Percentiles rank a stretch among this genome's conserved stretches.
Conservation (phyloP, 2,888 invertebrate genomes). For the Cheilosia soror region DNA sequence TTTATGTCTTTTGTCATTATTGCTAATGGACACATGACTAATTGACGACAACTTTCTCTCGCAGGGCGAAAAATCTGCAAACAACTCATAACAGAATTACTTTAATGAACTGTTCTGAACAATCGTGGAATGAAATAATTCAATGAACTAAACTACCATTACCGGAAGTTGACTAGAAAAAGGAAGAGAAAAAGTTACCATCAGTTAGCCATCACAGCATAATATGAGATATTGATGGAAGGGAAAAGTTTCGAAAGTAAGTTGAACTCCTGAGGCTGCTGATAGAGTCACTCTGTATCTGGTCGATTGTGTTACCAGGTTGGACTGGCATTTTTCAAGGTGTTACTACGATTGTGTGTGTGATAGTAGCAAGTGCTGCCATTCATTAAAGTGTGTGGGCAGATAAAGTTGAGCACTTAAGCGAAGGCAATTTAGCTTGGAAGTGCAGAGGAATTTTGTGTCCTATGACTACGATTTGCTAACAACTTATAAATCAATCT, state of each 20-base stretch:
- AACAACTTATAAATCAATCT: no score
- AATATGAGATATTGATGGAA: not conserved
- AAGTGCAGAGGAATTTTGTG: no score
- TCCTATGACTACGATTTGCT: no score
- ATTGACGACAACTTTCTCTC: not conserved
- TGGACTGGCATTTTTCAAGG: no score
- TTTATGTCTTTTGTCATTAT: not conserved
- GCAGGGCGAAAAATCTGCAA: not conserved
- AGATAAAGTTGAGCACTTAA: no score
- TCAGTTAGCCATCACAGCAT: not conserved
- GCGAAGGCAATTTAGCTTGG: no score
- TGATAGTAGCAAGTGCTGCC: no score
- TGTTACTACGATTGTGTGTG: no score
- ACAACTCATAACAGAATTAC: slow-evolving; percentile 8
- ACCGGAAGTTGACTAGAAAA: slow-evolving; percentile 1
- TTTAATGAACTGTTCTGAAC: not conserved
- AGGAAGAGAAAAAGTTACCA: not conserved
- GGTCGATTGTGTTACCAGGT: no score
- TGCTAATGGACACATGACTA: slow-evolving; percentile 7
- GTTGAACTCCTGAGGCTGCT: not conserved
- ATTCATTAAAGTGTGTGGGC: no score
- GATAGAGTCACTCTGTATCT: not conserved
- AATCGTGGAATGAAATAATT: slow-evolving; percentile 9
- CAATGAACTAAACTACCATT: not conserved
- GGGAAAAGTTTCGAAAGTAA: slow-evolving; percentile 4